phyloP scores from a whole-genome alignment of 92 coral and sea anemone species.

The Parazoanthus atlanticus region DNA sequence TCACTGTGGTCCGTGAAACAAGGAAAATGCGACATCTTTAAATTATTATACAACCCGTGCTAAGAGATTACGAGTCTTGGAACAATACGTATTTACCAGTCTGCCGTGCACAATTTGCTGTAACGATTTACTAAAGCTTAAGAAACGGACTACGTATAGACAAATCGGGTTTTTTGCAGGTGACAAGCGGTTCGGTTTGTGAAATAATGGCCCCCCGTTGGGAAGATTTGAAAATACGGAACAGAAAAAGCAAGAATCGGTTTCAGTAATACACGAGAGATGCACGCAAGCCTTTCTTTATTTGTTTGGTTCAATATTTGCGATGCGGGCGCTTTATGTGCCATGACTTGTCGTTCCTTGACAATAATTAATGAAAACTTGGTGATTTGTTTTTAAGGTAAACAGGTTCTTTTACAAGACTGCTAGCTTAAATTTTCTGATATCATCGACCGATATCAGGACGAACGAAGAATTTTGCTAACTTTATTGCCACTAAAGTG shows the following conservation, averaged over 20 bases:
- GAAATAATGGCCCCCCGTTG: neutral
- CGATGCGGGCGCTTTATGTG: neutral
- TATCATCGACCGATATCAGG: neutral
- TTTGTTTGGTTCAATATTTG: constrained; percentile 31
- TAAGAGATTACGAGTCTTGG: neutral
- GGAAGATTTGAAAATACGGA: neutral
- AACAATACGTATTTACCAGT: constrained; percentile 7
- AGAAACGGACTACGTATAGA: neutral
- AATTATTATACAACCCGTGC: neutral
- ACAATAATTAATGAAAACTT: constrained; percentile 39
- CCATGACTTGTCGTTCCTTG: neutral
- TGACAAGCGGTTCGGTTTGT: neutral
- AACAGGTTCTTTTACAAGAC: neutral
- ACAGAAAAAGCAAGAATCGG: neutral
- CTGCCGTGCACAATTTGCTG: neutral
- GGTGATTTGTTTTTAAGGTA: constrained; percentile 15
- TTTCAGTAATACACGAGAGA: neutral
- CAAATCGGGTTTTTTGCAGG: neutral
- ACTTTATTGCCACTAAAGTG: neutral
- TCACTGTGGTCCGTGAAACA: neutral
- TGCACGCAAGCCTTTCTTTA: neutral
- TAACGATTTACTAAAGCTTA: neutral
- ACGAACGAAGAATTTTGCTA: too few relatives aligned
- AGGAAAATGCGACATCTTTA: neutral
- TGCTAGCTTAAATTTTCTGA: neutral